Percentiles rank a stretch among this genome's conserved stretches.
These are phyloP conservation scores for Myopa tessellatipennis DNA, from an alignment of 2,888 invertebrate species.

Conservation along the genomic window DNA sequence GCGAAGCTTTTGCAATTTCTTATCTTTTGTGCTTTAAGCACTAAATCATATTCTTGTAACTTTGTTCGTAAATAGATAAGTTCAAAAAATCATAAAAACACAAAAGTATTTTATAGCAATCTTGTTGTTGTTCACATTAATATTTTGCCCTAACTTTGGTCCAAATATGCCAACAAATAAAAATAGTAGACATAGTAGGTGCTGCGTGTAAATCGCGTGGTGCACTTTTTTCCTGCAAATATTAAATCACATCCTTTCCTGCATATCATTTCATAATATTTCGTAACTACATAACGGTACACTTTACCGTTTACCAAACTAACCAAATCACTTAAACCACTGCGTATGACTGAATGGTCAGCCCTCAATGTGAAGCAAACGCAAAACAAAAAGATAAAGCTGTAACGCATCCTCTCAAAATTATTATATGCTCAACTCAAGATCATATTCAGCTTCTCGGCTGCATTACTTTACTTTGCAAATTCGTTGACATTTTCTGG, in stretches of 20 bases:
- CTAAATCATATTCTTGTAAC: constrained; percentile 22
- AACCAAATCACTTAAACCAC: not conserved
- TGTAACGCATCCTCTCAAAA: not conserved
- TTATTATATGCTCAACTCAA: not conserved
- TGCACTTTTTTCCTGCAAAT: not conserved
- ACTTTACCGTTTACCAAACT: not conserved
- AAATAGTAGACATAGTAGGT: not conserved
- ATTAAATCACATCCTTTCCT: not conserved
- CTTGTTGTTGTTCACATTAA: not conserved
- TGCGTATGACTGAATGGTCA: not conserved
- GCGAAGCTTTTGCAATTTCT: constrained; percentile 19
- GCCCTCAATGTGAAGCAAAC: not conserved
- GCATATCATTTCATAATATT: not conserved
- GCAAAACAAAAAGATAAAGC: not conserved
- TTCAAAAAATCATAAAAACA: not conserved
- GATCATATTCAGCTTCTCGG: not conserved
- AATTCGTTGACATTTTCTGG: not conserved
- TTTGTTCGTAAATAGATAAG: constrained; percentile 17
- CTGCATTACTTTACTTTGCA: not conserved
- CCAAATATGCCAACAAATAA: constrained; percentile 34
- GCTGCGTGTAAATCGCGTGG: constrained; percentile 10
- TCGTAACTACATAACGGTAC: not conserved
- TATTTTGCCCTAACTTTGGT: constrained; percentile 23
- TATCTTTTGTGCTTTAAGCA: not conserved
- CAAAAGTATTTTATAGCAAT: constrained; percentile 12